These are phyloP conservation scores for Chromis chromis DNA, from an alignment of 2,797 vertebrate species.

Conservation along the genomic window DNA sequence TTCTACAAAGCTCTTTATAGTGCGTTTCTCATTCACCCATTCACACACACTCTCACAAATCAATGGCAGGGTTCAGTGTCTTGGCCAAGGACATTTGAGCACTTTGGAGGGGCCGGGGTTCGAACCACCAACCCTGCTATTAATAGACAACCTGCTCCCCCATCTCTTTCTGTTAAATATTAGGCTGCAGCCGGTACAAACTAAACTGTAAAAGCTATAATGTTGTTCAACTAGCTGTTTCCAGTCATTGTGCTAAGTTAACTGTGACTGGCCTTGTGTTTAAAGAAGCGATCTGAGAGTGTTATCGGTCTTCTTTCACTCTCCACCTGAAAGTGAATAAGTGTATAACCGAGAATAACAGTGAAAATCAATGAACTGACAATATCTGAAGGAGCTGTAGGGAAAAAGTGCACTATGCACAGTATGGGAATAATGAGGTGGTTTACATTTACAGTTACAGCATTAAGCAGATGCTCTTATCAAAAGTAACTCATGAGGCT, in stretches of 20 bases:
- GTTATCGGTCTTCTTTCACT: too few species aligned
- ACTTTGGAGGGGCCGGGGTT: too few species aligned
- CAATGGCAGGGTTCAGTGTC: too few species aligned
- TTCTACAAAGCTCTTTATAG: too few species aligned
- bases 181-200: not conserved
- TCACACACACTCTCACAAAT: too few species aligned
- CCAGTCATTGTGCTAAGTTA: not conserved
- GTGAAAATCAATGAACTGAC: conserved; percentile 46
- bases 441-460: conserved; percentile 43
- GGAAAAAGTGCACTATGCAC: conserved; percentile 17
- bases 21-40: too few species aligned
- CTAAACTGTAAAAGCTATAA: not conserved
- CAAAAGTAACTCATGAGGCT: conserved; percentile 15
- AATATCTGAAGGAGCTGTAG: conserved; percentile 17
- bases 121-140: too few species aligned
- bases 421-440: conserved; percentile 17
- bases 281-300: not conserved
- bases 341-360: not conserved
- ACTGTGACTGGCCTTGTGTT: too few species aligned
- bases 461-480: conserved; percentile 44
- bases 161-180: not conserved
- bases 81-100: too few species aligned
- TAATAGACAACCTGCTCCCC: too few species aligned
- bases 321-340: not conserved
- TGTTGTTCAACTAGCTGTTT: not conserved